Percentiles rank a stretch among this genome's conserved stretches.
Evolutionary conservation across 2,113 vertebrate genomes (phyloP).

Genomic region (Labrus mixtus): DNA sequence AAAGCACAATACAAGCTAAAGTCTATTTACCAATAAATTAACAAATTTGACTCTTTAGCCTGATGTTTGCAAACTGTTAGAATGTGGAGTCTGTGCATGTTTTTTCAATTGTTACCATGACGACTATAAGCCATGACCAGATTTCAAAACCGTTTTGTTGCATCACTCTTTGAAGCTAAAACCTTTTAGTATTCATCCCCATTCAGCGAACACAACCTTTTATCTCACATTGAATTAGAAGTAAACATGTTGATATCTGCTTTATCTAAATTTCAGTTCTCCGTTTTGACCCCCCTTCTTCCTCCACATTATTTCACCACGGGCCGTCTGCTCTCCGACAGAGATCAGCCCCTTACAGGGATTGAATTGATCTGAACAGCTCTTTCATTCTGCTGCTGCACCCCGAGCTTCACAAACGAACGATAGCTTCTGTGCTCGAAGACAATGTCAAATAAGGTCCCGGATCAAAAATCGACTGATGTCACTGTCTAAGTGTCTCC

Average conservation of each 20-base stretch:
- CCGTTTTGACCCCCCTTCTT: background rate
- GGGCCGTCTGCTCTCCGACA: background rate
- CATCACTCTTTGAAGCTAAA: no score
- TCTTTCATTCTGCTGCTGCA: constrained; percentile 16
- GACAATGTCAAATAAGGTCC: constrained; percentile 22
- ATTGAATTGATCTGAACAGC: constrained; percentile 12
- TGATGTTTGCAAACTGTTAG: no score
- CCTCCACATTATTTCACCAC: background rate
- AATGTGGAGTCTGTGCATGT: no score
- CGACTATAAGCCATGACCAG: no score
- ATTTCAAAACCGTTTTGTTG: no score
- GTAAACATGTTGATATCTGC: background rate
- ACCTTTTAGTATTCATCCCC: no score
- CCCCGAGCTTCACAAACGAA: constrained; percentile 6
- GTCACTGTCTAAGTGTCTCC: background rate
- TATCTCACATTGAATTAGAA: no score
- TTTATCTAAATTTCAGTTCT: background rate
- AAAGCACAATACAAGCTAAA: no score
- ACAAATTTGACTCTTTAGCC: no score
- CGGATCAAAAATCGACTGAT: constrained; percentile 17
- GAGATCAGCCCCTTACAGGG: background rate
- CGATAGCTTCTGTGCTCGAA: background rate
- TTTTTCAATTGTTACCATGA: no score
- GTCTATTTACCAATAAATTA: no score
- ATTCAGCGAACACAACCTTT: no score